Conservation (phyloP, 2,113 vertebrate species). For the Salvelinus sp. region DNA sequence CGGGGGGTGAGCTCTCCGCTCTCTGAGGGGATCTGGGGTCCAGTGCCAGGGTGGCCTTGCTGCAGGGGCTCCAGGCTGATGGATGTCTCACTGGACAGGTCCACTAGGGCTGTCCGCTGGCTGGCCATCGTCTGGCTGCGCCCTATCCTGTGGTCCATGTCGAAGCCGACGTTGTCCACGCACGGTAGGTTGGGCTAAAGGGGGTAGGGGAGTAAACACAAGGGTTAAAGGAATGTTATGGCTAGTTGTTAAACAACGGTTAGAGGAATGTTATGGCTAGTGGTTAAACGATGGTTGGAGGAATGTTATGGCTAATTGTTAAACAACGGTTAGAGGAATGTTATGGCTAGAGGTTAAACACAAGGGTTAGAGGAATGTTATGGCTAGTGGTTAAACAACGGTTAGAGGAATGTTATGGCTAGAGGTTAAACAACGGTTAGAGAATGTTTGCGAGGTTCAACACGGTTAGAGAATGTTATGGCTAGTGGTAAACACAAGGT, state of each 20-base stretch:
- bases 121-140: conserved; percentile 79
- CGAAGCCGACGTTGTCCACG: conserved; percentile 86
- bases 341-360: no score
- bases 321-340: no score
- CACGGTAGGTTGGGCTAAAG: conserved; percentile 87
- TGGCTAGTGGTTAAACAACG: not conserved
- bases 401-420: no score
- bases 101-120: conserved; percentile 77
- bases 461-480: no score
- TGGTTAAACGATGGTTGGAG: no score
- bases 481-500: no score
- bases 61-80: conserved; percentile 89
- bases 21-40: conserved; percentile 81
- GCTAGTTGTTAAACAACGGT: not conserved
- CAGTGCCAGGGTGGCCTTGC: conserved; percentile 75
- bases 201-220: not conserved
- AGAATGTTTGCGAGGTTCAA: no score
- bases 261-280: no score
- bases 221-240: not conserved
- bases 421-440: no score
- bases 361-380: not conserved
- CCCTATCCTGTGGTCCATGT: conserved; percentile 84
- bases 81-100: conserved; percentile 79
- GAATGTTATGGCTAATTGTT: no score
- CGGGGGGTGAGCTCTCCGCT: conserved; percentile 81